Conservation (phyloP, 2,888 invertebrate genomes). For the Micoletzkya japonica region DNA sequence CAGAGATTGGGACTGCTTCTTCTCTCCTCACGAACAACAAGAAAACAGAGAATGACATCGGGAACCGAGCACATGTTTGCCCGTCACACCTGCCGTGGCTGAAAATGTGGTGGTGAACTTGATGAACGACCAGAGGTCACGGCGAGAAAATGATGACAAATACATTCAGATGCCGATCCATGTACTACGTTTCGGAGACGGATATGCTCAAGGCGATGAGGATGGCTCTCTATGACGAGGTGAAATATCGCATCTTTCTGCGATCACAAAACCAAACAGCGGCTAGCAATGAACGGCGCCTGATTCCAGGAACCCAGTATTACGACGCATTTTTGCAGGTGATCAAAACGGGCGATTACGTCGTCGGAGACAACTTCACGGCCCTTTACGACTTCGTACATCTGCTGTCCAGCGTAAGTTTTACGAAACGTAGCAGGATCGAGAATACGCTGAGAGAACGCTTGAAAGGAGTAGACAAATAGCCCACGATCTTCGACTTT, state of each 20-base stretch:
- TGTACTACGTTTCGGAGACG: constrained; percentile 63
- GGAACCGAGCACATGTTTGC: neutral
- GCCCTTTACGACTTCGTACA: constrained; percentile 56
- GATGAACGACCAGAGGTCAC: no score
- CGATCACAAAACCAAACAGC: neutral
- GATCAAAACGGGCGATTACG: constrained; percentile 29
- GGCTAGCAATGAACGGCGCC: neutral
- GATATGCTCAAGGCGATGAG: constrained; percentile 62
- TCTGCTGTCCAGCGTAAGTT: constrained; percentile 55
- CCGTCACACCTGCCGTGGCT: no score
- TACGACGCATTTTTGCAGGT: neutral
- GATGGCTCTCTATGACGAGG: constrained; percentile 59
- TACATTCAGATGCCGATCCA: constrained; percentile 48
- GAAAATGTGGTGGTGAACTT: no score
- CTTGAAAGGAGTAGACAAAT: neutral
- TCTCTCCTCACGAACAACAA: no score
- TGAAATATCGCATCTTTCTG: constrained; percentile 22
- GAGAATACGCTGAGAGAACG: neutral
- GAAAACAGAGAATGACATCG: neutral
- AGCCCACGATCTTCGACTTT: constrained; percentile 35
- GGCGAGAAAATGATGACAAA: no score
- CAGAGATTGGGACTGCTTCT: no score
- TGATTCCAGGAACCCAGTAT: neutral
- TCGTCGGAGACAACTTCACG: constrained; percentile 58
- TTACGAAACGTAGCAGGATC: neutral